phyloP scores from a whole-genome alignment of 2,797 vertebrate genomes.

The Poecilia picta region DNA sequence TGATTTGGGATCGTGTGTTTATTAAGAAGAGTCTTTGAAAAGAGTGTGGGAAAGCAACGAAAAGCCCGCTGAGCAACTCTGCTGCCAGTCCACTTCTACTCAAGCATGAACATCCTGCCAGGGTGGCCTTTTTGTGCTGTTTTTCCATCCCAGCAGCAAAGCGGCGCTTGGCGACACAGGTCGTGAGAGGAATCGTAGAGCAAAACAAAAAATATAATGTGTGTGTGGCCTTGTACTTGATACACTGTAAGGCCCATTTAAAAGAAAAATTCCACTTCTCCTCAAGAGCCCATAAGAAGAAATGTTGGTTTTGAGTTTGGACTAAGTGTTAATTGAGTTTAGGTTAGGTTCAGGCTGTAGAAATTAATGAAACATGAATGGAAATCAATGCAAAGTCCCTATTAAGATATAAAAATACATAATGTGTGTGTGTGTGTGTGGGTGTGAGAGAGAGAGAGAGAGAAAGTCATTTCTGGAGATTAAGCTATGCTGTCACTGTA shows the following conservation, averaged over 20 bases:
- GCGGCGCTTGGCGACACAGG: slow-evolving; percentile 51
- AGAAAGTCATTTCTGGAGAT: slow-evolving; percentile 44
- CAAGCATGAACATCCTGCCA: slow-evolving; percentile 54
- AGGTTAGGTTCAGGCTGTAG: too few species aligned
- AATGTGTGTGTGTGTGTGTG: not conserved
- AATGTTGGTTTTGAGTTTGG: too few species aligned
- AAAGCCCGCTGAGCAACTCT: slow-evolving; percentile 31
- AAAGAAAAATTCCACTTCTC: too few species aligned
- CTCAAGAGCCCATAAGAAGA: too few species aligned
- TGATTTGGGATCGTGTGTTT: slow-evolving; percentile 30
- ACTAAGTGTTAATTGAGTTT: too few species aligned
- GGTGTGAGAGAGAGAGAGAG: not conserved
- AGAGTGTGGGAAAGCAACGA: slow-evolving; percentile 43
- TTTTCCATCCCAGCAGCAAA: slow-evolving; percentile 53
- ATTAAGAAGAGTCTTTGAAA: slow-evolving; percentile 41
- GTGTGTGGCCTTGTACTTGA: not conserved
- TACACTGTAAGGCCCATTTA: too few species aligned
- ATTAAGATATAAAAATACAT: not conserved
- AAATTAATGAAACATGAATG: too few species aligned
- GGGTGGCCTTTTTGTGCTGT: slow-evolving; percentile 50
- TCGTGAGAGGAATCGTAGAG: slow-evolving; percentile 67
- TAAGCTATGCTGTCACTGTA: slow-evolving; percentile 47
- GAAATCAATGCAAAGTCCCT: too few species aligned
- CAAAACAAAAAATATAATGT: slow-evolving; percentile 31
- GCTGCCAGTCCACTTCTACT: slow-evolving; percentile 42